Base-by-base conservation (phyloP, 2,113 vertebrate genomes). In the Triplophysa rosa region DNA sequence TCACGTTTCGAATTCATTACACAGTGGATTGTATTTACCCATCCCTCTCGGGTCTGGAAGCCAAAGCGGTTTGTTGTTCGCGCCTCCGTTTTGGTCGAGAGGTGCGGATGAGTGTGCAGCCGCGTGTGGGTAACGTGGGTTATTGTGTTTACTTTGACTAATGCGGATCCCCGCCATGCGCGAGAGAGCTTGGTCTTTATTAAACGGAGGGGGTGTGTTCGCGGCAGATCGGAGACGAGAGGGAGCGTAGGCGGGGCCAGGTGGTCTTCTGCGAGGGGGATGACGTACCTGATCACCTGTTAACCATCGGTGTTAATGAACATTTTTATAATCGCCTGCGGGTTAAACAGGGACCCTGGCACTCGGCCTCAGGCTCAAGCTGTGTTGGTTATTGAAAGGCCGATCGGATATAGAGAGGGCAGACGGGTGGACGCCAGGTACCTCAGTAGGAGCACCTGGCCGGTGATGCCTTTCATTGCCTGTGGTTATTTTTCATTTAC, bases 1-100 rank as follows among this genome's bases (percentile, higher is more conserved):
- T 83, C 79, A 86, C 87, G 84, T 89, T 87, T 87, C 87, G 87
- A 89, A 90, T 92, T 92, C 89, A 90, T 91, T 87, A 88, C 84
- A 74, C 79, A 68, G 88, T 1, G 78, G 84, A 85, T 86, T 82
- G 79, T 82, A 80, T 67, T 87, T 89, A 79, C 83, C 81, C 83
- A 77, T 69, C 86, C 42, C 72, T 19, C 26, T 21, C 23, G 61
- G 19, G 24, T 69, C 75, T 69, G 54, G 45, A 42, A 42, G 49
- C 29, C 29, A 54, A 83, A 63, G 52, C 19, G 59, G 56, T 72
- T 83, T 83, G 75, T 79, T 81, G 65, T 63, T 42, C 11, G 49
- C 49, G 6, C 40, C 40, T 82, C 26, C 5, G 42, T 42, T 45
- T 74, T 76, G 65, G 61, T 74, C 21, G 40, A 71, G 59, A 56